These are phyloP conservation scores for Astreopora myriophthalma DNA, from an alignment of 64 coral and sea anemone genomes.

Conservation along the genomic window DNA sequence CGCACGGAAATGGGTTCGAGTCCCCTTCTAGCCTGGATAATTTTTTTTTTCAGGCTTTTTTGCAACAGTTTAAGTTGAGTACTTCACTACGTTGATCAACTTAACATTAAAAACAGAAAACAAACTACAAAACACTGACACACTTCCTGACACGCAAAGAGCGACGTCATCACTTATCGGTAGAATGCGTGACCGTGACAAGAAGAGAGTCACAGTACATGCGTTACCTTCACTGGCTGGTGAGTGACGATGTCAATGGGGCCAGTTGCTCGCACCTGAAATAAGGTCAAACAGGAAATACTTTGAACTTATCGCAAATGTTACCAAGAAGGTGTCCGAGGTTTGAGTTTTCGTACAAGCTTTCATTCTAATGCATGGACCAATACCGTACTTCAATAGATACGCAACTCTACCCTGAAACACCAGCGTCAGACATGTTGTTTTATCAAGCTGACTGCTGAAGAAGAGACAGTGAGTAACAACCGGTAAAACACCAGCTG, in stretches of 20 bases:
- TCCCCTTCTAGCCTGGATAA: too few species aligned
- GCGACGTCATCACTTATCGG: constrained; percentile 78
- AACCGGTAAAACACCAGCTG: constrained; percentile 40
- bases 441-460: constrained; percentile 46
- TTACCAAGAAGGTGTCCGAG: not conserved
- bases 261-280: constrained; percentile 94
- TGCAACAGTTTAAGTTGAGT: too few species aligned
- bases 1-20: too few species aligned
- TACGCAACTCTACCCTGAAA: not conserved
- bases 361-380: too few species aligned
- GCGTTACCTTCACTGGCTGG: constrained; percentile 90
- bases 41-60: too few species aligned
- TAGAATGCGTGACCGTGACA: not conserved
- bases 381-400: too few species aligned
- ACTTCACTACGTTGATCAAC: too few species aligned
- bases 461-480: not conserved
- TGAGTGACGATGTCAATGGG: constrained; percentile 95
- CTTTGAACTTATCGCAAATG: not conserved
- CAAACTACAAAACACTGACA: too few species aligned
- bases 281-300: not conserved
- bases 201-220: not conserved
- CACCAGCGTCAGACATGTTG: constrained; percentile 11
- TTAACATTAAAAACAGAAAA: too few species aligned
- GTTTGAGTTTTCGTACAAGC: too few species aligned
- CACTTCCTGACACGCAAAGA: constrained; percentile 95